phyloP scores from a whole-genome alignment of 1,140 invertebrate species.

The Cotesia glomerata region DNA sequence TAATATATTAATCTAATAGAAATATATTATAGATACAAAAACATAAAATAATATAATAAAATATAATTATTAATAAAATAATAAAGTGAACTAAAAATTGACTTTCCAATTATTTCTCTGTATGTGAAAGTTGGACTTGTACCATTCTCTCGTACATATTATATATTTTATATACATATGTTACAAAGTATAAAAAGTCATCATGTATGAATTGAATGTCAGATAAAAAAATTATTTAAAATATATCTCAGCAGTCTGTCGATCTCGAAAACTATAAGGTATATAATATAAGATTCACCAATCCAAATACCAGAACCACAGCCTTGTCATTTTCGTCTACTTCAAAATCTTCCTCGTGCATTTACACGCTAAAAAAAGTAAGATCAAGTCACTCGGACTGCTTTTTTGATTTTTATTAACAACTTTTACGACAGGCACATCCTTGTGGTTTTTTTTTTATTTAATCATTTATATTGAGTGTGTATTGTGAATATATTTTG shows the following conservation, averaged over 20 bases:
- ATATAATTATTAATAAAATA: not conserved
- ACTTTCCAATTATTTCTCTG: no score
- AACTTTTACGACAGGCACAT: not conserved
- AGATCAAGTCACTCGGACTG: no score
- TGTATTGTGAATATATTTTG: no score
- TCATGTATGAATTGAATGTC: not conserved
- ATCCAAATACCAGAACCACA: not conserved
- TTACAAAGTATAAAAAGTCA: not conserved
- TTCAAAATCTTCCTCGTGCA: not conserved
- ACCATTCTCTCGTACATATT: constrained; percentile 31
- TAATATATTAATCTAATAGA: no score
- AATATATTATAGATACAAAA: no score
- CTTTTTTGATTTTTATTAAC: not conserved
- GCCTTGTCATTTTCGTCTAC: not conserved
- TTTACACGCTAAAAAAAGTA: not conserved
- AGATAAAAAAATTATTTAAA: no score
- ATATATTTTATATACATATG: not conserved
- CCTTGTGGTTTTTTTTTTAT: not conserved
- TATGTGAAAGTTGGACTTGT: constrained; percentile 36
- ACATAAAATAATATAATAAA: not conserved
- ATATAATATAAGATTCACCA: no score
- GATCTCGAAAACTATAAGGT: no score
- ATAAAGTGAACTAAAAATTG: not conserved
- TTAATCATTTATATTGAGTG: not conserved
- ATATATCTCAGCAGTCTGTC: no score